Evolutionary conservation across 2,797 vertebrate species (phyloP), one percentile per base, ranked within the genome.

Genomic region (Microctenopoma steveboyesi): DNA sequence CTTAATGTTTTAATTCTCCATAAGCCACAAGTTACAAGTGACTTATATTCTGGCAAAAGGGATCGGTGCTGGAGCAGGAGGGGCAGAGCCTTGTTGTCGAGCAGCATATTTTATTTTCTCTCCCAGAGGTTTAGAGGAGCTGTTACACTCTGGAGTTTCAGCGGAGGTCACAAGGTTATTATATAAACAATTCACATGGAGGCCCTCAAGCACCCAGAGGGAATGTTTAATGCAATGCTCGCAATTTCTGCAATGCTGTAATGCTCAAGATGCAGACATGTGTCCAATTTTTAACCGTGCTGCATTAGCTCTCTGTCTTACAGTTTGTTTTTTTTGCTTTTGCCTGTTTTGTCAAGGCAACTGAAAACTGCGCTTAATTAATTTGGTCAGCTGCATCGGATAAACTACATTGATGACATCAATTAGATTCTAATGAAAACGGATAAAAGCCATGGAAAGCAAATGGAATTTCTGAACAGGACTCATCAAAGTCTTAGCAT

Each of bases 401-500:
- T 92, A 89, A 93, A 89, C 82, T 85, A 83, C 87, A 87, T 74
- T 84, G 86, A 90, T 91, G 84, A 93, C 91, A 90, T 91, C 89
- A 93, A 87, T 93, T 94, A 93, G 82, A 87, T 89, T 84, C 83
- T 90, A 91, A 91, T 91, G 85, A 91, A 90, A 90, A 87, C 74
- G 69, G 88, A 90, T 88, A 88, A 86, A 87, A 89, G 80, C 82
- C 76, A 74, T 52, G 64, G 71, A 85, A 88, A 79, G 86, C 87
- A 89, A 92, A 90, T 87, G 66, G 82, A 90, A 88, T 88, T 86
- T 92, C 78, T 90, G 78, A 89, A 90, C 88, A 86, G 82, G 83
- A 87, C 76, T 92, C 82, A 90, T 92, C 88, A 91, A 92, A 93
- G 84, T 89, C 74, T 77, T 66, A 66, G 83, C 81, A 74, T 91